phyloP scores from a whole-genome alignment of 2,888 invertebrate genomes.

The Tuberolachnus salignus region DNA sequence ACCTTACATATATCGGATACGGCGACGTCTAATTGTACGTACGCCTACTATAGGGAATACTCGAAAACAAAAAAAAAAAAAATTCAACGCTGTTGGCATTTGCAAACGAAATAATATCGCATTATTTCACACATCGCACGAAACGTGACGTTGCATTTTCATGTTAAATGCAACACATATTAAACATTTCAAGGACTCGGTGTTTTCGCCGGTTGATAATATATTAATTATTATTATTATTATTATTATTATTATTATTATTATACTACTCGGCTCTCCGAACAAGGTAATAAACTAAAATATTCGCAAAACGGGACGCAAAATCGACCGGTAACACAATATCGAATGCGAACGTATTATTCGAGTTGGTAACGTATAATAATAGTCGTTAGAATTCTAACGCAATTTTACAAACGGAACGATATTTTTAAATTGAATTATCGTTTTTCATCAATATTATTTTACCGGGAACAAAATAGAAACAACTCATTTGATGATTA shows the following conservation, averaged over 20 bases:
- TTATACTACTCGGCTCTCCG: not conserved
- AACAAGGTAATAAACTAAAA: not conserved
- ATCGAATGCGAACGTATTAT: not conserved
- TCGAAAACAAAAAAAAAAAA: not conserved
- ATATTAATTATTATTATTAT: too few species aligned
- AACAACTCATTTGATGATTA: too few species aligned
- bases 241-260: too few species aligned
- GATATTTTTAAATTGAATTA: too few species aligned
- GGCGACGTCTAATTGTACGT: too few species aligned
- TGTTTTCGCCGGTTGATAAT: constrained; percentile 23
- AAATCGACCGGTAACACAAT: not conserved
- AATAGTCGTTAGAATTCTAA: too few species aligned
- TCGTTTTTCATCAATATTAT: too few species aligned
- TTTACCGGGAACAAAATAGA: too few species aligned
- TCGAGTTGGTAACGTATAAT: too few species aligned
- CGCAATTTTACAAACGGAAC: too few species aligned
- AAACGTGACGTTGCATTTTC: constrained; percentile 30
- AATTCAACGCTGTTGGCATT: not conserved
- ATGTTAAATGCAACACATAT: constrained; percentile 1
- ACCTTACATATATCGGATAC: too few species aligned
- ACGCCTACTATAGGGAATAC: too few species aligned
- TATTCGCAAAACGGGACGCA: not conserved
- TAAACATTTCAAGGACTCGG: constrained; percentile 24
- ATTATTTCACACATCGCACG: not conserved
- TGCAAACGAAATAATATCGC: not conserved